Evolutionary conservation across 2,797 vertebrate genomes (phyloP).

Genomic region (Phrynocephalus forsythii): DNA sequence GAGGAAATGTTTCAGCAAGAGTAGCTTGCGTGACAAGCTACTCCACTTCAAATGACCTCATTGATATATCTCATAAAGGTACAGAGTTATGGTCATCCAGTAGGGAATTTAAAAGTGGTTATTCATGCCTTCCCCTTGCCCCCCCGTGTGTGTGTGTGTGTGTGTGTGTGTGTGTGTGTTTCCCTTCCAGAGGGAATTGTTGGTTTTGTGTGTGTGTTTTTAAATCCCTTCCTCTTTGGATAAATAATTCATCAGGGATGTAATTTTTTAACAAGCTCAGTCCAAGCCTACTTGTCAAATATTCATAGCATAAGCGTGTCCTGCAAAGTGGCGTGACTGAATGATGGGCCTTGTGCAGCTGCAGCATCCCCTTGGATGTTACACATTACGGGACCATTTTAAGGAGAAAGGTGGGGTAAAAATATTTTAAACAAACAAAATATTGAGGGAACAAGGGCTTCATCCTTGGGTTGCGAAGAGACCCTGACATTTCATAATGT

Average conservation of each 20-base stretch:
- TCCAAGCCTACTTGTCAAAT: constrained; percentile 14
- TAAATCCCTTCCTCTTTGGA: not conserved
- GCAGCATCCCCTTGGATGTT: not conserved
- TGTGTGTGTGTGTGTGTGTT: not conserved
- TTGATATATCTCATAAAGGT: too few species aligned
- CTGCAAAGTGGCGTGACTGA: not conserved
- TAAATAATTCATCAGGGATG: constrained; percentile 11
- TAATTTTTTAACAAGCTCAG: constrained; percentile 9
- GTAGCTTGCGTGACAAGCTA: too few species aligned
- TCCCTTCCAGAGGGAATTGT: not conserved
- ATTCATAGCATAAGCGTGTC: not conserved
- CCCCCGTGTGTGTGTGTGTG: not conserved
- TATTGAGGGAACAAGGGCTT: not conserved
- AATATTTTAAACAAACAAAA: too few species aligned
- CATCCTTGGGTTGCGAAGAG: too few species aligned
- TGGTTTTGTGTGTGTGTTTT: not conserved
- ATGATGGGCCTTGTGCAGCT: not conserved
- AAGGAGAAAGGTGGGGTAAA: too few species aligned
- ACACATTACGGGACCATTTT: too few species aligned
- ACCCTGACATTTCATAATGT: too few species aligned
- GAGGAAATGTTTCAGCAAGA: too few species aligned
- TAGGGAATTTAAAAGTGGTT: not conserved
- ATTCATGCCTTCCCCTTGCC: not conserved
- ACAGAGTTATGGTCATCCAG: not conserved
- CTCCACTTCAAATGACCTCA: too few species aligned